Evolutionary conservation across 2,113 vertebrate genomes (phyloP), one percentile per base, ranked within the genome.

Genomic region (Polypterus senegalus): DNA sequence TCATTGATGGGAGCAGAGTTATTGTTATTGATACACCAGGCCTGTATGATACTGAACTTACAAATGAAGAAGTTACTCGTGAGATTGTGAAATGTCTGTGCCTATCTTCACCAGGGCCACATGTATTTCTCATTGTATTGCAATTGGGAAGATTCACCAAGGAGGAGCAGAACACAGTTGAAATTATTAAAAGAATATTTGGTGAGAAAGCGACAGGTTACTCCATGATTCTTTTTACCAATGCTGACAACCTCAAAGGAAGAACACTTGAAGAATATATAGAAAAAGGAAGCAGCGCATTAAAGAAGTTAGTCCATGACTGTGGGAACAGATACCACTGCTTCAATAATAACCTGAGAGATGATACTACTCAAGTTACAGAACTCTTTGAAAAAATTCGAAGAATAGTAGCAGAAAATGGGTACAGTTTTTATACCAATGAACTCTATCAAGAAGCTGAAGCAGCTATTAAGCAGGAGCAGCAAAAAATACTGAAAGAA

Each of bases 21-120:
- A 57, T 9, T 47, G 61, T 73, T 27, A 61, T 72, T 47, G 71
- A 72, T 63, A 65, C 70, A 52, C 70, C 70, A 10, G 70, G 65
- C 6, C 27, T 67, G 52, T 65, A 62, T 61, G 61, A 70, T 49
- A 67, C 65, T 43, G 4, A n/a, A 6, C 46, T 69, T 7, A 46
- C 51, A 52, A 7, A 0, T n/a, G 46, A 65, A 1, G 60, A 69
- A 5, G 63, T 58, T 1, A 2, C 61, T 2, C 46, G 9, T 10
- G 51, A 63, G 56, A 63, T 68, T 49, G 49, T 57, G 27, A 43
- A 1, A 6, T 69, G 66, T 48, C 58, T 69, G 45, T 49, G 56
- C 27, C 58, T 73, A 44, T 63, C 68, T 47, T 45, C 68, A 57
- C 68, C 71, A 6, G 71, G 70, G 52, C 67, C 67, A 6, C 65